Evolutionary conservation across 1,140 invertebrate species (phyloP), one percentile per base, ranked within the genome.

Genomic region (Trichonephila inaurata): DNA sequence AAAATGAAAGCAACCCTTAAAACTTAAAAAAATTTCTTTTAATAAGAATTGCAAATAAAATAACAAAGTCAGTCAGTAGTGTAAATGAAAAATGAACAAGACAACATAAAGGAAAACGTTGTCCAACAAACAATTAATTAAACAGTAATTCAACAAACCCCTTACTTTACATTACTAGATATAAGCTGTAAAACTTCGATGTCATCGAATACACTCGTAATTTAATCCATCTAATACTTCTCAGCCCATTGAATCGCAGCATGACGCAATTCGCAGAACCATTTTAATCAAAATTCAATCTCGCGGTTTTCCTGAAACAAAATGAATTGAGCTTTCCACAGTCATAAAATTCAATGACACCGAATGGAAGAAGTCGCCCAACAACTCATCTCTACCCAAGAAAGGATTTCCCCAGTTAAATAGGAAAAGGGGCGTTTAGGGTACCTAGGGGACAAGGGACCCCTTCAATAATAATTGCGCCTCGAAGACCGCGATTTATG

Each of bases 281-380:
- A 58, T 88, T 88, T 40, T 88, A 88, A 88, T 88, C 86, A 66
- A 88, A 88, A 87, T 88, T 88, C 60, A 88, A 88, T 88, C 86
- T 87, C 58, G 24, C 33, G 14, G 8, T 66, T 58, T 66, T 10
- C 3, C 12, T 5, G 16, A 66, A 88, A 88, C 58, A 66, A 88
- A 88, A 88, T 88, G 62, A 66, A 88, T 88, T 88, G 58, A 88
- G 60, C 19, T 81, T 69, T 10, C 69, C 89, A n/a, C 64, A 51
- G 72, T 69, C 89, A 61, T 91, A 91, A 91, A 91, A 91, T 82
- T 82, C 89, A 91, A 81, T 82, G 69, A 91, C 72, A 89, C n/a
- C 24, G 24, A 24, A 85, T 8, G 21, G 82, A 44, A 24, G 21
- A 85, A 85, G 82, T 51, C 44, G 44, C 44, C 44, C 44, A 85